Base-by-base conservation (phyloP, 2,888 invertebrate species). In the Diogma glabrata region DNA sequence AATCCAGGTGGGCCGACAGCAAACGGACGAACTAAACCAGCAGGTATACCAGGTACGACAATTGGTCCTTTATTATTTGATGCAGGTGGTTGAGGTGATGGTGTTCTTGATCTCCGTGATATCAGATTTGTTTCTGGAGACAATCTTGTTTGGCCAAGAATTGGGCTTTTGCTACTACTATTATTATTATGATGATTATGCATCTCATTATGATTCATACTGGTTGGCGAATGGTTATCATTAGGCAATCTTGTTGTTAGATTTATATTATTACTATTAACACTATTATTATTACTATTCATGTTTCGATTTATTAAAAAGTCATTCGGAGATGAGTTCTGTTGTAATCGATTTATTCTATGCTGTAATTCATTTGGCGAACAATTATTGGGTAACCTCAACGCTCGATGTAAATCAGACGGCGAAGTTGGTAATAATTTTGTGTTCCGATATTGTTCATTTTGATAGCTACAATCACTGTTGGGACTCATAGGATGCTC, bases 1-100 rank as follows among this genome's bases (percentile, higher is more conserved):
- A 58, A 50, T 53, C 55, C 57, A 20, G 62, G 60, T 20, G 64
- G 62, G 47, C 61, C 68, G 51, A 70, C 52, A 17, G 70, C 67
- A 52, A 69, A 59, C 26, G 70, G 70, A 36, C 70, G 62, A 50
- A 70, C 63, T 16, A 70, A 60, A 9, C 67, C 67, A 3, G 66
- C 61, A 45, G 64, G 63, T 64, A 69, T 64, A 23, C 63, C 62
- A 26, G 67, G 65, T 57, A 68, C 57, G 56, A 67, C 53, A 51
- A 69, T 57, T 10, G 62, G 58, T 47, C 60, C 56, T 36, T 61
- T 73, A 75, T 81, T 58, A 55, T 38, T 22, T 55, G 50, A 28
- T 51, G 20, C 26, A 43, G 33, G 51, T 26, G 36, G 33, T 38
- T 56, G 53, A 53, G 57, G 54, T 3, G 58, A 57, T 6, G 64